Conservation (phyloP, 1,140 invertebrate species). For the Calephelis virginiensis region DNA sequence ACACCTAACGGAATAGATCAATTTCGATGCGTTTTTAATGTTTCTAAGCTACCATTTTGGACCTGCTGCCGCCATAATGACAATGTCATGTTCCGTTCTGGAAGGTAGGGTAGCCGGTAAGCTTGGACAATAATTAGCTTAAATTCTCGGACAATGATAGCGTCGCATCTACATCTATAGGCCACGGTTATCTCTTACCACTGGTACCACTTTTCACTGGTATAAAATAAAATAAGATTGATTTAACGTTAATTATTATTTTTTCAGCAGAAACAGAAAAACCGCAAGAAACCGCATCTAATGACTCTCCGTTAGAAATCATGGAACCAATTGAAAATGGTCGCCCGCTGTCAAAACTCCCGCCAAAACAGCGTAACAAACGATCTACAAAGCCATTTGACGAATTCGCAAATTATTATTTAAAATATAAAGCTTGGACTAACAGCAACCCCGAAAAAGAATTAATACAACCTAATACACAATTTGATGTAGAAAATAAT, state of each 20-base stretch:
- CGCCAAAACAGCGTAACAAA: conserved; percentile 31
- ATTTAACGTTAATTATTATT: conserved; percentile 5
- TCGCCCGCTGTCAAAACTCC: conserved; percentile 16
- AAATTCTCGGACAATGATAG: too few relatives aligned
- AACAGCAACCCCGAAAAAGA: conserved; percentile 31
- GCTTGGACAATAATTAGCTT: too few relatives aligned
- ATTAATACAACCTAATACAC: conserved; percentile 14
- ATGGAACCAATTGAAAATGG: conserved; percentile 35
- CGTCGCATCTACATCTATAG: too few relatives aligned
- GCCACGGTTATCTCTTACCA: too few relatives aligned
- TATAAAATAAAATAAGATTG: too few relatives aligned
- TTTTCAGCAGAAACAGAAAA: conserved; percentile 19
- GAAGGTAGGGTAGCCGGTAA: too few relatives aligned
- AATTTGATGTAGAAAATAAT: conserved; percentile 42
- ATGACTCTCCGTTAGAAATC: conserved; percentile 28
- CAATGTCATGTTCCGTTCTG: too few relatives aligned
- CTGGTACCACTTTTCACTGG: too few relatives aligned
- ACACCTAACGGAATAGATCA: too few relatives aligned
- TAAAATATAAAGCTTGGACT: conserved; percentile 57
- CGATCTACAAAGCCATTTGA: conserved; percentile 40
- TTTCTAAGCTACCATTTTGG: too few relatives aligned
- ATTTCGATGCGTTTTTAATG: too few relatives aligned
- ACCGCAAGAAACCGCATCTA: conserved; percentile 7
- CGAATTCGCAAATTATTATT: conserved; percentile 50
- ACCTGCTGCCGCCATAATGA: too few relatives aligned